Evolutionary conservation across 2,888 invertebrate genomes (phyloP).

Genomic region (Bibio marci): DNA sequence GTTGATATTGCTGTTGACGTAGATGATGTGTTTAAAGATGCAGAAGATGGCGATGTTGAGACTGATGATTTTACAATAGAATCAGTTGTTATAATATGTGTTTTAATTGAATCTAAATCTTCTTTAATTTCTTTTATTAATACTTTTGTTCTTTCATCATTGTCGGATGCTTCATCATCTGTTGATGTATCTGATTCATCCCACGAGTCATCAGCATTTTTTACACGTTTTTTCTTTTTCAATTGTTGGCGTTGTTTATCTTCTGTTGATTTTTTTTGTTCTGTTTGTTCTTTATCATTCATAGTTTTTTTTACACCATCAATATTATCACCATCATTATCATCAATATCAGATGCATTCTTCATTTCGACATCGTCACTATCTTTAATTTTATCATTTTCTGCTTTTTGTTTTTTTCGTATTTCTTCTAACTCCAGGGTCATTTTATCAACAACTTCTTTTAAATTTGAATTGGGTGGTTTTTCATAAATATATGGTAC

Average conservation of each 20-base stretch:
- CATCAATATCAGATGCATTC: too few species aligned
- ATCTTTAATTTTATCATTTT: constrained; percentile 25
- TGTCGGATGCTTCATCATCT: constrained; percentile 31
- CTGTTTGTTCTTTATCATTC: constrained; percentile 12
- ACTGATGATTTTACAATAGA: constrained; percentile 18
- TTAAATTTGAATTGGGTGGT: constrained; percentile 61
- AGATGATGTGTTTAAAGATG: constrained; percentile 11
- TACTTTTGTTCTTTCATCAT: constrained; percentile 30
- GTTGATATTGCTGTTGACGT: constrained; percentile 5
- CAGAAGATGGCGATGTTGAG: constrained; percentile 15
- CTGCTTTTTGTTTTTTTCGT: constrained; percentile 35
- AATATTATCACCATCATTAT: too few species aligned
- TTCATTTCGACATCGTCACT: constrained; percentile 14
- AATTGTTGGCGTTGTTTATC: constrained; percentile 8
- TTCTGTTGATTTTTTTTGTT: constrained; percentile 11
- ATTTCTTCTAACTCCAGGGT: constrained; percentile 44
- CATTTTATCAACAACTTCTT: constrained; percentile 48
- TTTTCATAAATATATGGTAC: constrained; percentile 89
- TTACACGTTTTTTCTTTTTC: constrained; percentile 13
- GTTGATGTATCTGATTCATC: constrained; percentile 33
- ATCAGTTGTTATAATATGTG: constrained; percentile 28
- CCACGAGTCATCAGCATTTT: constrained; percentile 40
- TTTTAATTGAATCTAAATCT: constrained; percentile 35
- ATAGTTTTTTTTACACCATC: too few species aligned
- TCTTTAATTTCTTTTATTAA: constrained; percentile 37